Evolutionary conservation across 2,797 vertebrate genomes (phyloP), one percentile per base, ranked within the genome.

Genomic region (Naso thynnoides): DNA sequence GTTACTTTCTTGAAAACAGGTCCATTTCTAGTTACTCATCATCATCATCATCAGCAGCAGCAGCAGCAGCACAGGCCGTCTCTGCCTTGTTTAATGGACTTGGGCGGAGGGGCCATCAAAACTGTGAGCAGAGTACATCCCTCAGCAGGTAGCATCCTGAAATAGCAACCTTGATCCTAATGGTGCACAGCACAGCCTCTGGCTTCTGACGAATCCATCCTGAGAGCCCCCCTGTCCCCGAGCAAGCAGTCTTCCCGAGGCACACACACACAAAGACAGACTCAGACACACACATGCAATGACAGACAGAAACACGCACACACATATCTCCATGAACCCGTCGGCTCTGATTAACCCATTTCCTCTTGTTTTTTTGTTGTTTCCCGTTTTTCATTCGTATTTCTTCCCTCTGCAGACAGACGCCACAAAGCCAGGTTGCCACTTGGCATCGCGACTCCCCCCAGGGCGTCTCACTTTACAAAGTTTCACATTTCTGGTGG

Each of bases 161-260:
- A 93, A 92, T 90, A 93, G 90, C 88, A 91, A 82, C 82, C 87
- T 91, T 93, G 92, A 92, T 93, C 91, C 91, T 92, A 92, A 93
- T 90, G 90, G 85, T 84, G 86, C 86, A 78, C 88, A 88, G 83
- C 86, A 87, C 71, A 82, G 88, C 88, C 89, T 74, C 83, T 65
- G 75, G 86, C 83, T 68, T 63, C 72, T 90, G 86, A 92, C 64
- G 53, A 90, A 90, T 88, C 85, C 87, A 90, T 88, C 87, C 79
- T 86, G 83, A 92, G 89, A 88, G 88, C 73, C 85, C 87, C 79
- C 75, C 61, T 69, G 61, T 81, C 87, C 82, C 74, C 19, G 42
- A 85, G 85, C 81, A 76, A 83, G 70, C 65, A 59, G 61, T 70
- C 73, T 50, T 79, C 73, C 78, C 49, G 60, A 84, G 78, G 73